These are phyloP conservation scores for Lerista edwardsae DNA, from an alignment of 2,797 vertebrate genomes.

Conservation along the genomic window DNA sequence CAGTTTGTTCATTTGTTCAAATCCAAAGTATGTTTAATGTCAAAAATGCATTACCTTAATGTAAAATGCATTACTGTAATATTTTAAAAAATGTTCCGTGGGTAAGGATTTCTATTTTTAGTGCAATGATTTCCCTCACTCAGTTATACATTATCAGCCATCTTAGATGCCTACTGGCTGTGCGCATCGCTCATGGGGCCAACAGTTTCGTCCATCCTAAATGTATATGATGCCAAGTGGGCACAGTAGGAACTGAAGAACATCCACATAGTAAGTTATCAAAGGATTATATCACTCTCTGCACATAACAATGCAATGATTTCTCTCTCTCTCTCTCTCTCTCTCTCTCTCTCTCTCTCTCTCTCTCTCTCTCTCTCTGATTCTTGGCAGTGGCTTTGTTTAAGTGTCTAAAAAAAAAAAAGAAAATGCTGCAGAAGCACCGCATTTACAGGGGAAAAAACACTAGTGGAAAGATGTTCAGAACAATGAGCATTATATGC, in stretches of 20 bases:
- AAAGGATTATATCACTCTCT: conserved; percentile 8
- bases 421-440: not conserved
- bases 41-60: no score
- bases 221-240: not conserved
- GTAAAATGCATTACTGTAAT: no score
- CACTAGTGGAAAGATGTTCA: conserved; percentile 6
- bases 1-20: not conserved
- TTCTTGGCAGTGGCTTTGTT: conserved; percentile 41
- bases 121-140: not conserved
- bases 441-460: conserved; percentile 20
- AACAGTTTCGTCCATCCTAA: not conserved
- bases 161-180: not conserved
- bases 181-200: not conserved
- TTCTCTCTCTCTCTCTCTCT: not conserved
- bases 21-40: not conserved
- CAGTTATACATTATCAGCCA: not conserved
- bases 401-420: conserved; percentile 47
- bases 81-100: no score
- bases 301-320: not conserved
- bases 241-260: not conserved
- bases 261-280: not conserved
- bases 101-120: not conserved
- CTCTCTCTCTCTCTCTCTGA: not conserved
- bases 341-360: not conserved
- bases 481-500: not conserved